Evolutionary conservation across 2,888 invertebrate species (phyloP), one percentile per base, ranked within the genome.

Genomic region (Eupithecia inturbata): DNA sequence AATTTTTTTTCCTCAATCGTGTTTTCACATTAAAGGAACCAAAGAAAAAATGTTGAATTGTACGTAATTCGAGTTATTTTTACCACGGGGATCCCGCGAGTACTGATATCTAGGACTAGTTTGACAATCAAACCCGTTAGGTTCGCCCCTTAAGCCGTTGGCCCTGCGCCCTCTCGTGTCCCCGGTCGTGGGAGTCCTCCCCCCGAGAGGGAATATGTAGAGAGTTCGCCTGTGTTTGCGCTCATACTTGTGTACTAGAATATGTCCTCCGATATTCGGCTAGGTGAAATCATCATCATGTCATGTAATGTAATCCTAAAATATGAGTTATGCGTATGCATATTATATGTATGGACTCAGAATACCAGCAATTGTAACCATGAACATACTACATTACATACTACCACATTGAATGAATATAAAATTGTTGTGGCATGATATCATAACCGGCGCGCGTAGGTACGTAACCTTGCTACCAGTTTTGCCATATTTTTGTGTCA

Each of bases 401-500:
- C 45, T 19, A 45, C n/a, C 22, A 53, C 28, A 60, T 28, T 60
- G 60, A 60, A 60, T 28, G 26, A 28, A 3, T 28, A 28, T 16
- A 6, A 60, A 60, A 60, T 60, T 26, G 28, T 72, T 69, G 67
- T 41, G 66, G 22, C 45, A 70, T 78, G 78, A 78, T 76, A 71
- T 78, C 73, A 76, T 63, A 10, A 9, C 22, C 22, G 10, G 10
- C 49, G 49, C 28, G 19, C 45, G 62, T 67, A 72, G 60, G 60
- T 60, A 69, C 12, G 3, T 62, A 72, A 75, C 78, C 76, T 75
- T 77, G 76, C 69, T 31, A 4, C 45, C 68, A 63, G 71, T 69
- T 72, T 69, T 49, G 73, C 62, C 53, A 74, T 68, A 49, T 66
- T 76, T 73, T 10, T 22, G n/a, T 19, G 3, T 10, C 3, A 49